Conservation (phyloP, 2,113 vertebrate species). For the Thunnus thynnus region DNA sequence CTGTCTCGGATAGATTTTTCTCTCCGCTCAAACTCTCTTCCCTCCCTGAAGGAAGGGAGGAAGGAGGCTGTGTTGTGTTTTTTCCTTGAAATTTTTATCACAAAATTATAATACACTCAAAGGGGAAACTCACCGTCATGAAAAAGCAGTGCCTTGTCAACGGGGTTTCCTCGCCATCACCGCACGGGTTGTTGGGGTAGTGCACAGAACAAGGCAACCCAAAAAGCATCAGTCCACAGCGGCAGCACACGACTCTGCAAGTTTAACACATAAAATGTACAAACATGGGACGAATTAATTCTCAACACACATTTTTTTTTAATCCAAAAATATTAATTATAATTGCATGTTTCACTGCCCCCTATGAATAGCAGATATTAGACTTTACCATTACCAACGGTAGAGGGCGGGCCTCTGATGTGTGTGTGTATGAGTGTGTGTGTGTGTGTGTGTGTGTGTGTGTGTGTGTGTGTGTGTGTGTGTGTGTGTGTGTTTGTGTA, state of each 20-base stretch:
- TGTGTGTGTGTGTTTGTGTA: no score
- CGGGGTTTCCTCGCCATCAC: constrained; percentile 99
- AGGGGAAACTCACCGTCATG: constrained; percentile 99
- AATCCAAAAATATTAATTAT: not conserved
- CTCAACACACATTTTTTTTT: not conserved
- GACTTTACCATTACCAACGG: constrained; percentile 56
- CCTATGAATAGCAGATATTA: constrained; percentile 22
- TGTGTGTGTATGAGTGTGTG: constrained; percentile 19
- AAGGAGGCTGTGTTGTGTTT: constrained; percentile 96
- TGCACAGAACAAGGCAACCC: constrained; percentile 77
- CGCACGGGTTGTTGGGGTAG: constrained; percentile 95
- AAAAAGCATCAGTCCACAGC: constrained; percentile 51
- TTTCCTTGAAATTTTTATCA: constrained; percentile 99
- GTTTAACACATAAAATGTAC: constrained; percentile 23
- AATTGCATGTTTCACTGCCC: not conserved
- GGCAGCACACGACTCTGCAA: not conserved
- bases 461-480: no score
- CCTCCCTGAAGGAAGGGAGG: constrained; percentile 95
- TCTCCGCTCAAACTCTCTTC: constrained; percentile 90
- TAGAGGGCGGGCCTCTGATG: constrained; percentile 78
- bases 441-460: no score
- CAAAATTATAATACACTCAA: constrained; percentile 99
- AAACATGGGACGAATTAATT: not conserved
- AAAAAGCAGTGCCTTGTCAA: constrained; percentile 99
- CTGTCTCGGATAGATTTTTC: constrained; percentile 94